Conservation (phyloP, 2,888 invertebrate genomes). For the Mythimna vitellina region DNA sequence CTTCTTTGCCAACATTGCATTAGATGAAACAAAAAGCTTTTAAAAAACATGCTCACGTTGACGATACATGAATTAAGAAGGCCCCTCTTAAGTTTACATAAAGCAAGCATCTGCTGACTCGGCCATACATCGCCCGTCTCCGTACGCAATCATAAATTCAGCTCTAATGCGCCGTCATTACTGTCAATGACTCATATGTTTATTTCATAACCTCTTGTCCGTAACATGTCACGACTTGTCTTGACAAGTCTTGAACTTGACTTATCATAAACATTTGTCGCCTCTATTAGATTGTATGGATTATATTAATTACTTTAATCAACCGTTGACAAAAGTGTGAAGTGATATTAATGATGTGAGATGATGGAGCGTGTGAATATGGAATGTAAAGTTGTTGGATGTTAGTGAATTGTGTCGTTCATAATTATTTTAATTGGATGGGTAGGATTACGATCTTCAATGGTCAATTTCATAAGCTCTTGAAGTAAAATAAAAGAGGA, state of each 20-base stretch:
- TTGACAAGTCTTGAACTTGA: constrained; percentile 85
- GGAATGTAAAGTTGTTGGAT: constrained; percentile 29
- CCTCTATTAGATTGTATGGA: constrained; percentile 78
- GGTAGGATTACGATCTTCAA: constrained; percentile 14
- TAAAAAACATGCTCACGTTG: too few relatives aligned
- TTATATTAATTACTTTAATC: constrained; percentile 81
- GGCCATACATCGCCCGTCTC: constrained; percentile 47
- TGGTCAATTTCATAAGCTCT: background rate
- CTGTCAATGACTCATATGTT: constrained; percentile 78
- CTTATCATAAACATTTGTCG: constrained; percentile 81
- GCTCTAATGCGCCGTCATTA: constrained; percentile 77
- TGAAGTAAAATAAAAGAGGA: background rate
- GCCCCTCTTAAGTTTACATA: too few relatives aligned
- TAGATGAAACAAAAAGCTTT: too few relatives aligned
- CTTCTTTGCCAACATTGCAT: too few relatives aligned
- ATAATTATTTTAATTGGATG: constrained; percentile 30
- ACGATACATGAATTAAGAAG: too few relatives aligned
- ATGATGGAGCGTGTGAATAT: constrained; percentile 71
- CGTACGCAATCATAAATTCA: constrained; percentile 77
- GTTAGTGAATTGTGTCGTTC: constrained; percentile 35
- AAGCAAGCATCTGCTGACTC: constrained; percentile 17
- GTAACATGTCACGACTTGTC: constrained; percentile 87
- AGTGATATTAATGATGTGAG: constrained; percentile 69
- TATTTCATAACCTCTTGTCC: constrained; percentile 80
- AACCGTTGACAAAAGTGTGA: constrained; percentile 73